Evolutionary conservation across 2,888 invertebrate genomes (phyloP), one percentile per base, ranked within the genome.

Genomic region (Thecocarcelia acutangulata): DNA sequence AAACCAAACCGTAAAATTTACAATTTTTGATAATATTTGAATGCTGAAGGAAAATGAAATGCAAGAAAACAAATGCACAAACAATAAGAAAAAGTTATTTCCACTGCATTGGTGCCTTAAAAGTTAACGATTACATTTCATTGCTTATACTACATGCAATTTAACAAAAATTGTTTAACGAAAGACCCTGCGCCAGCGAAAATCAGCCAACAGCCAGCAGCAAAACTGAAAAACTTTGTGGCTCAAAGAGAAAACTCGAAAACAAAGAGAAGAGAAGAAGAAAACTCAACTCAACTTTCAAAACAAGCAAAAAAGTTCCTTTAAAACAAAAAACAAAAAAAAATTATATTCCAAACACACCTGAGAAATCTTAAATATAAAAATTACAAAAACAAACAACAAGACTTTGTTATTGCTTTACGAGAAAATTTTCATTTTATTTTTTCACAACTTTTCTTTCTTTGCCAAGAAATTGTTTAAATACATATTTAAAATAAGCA

Each of bases 111-210:
- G 81, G 81, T 77, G 81, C 81, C 81, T 74, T 73, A 63, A 50
- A 81, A 81, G 73, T 81, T 81, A 77, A 81, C 81, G 77, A 81
- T 81, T 77, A 77, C 81, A 63, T 81, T 81, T 81, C 77, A 81
- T 50, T 77, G 77, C 80, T 76, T 58, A 40, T 66, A 76, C 77
- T 73, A 77, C 69, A 73, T 81, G 81, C 81, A 81, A 81, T 81
- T 81, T 81, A 81, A 58, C 77, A 77, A 64, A 77, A 77, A 69
- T 77, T 68, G 56, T 56, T 63, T 56, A 77, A 77, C 50, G 73
- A 63, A 81, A 44, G 46, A 46, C 64, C 37, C 54, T 17, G 33
- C 56, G 66, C 61, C 19, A 64, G 37, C 63, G 58, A 17, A 50
- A 68, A 44, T 28, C 17, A 33, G 19, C 48, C 50, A 50, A 44